Evolutionary conservation across 2,888 invertebrate species (phyloP), one percentile per base, ranked within the genome.

Genomic region (Corbicula japonica): DNA sequence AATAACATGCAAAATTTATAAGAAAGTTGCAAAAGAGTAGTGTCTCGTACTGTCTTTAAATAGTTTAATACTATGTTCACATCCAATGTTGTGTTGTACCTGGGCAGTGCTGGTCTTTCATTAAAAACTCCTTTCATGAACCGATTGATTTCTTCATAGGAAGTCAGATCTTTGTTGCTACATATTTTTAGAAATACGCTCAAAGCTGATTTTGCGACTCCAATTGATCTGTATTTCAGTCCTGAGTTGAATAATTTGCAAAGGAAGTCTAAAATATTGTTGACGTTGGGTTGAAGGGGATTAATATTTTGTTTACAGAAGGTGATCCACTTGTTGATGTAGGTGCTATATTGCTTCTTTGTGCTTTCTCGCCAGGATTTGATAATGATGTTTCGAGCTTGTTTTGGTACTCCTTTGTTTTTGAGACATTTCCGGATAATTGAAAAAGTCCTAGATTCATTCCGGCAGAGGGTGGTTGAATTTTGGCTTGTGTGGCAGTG

Each of bases 1-100:
- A n/a, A n/a, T n/a, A n/a, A n/a, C n/a, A n/a, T n/a, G n/a, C n/a
- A n/a, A n/a, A n/a, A n/a, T n/a, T n/a, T n/a, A n/a, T n/a, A n/a
- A n/a, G 32, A 15, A 41, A 28, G 10, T 12, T 10, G n/a, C n/a
- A n/a, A n/a, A n/a, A n/a, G n/a, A n/a, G n/a, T n/a, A n/a, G n/a
- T n/a, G n/a, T n/a, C n/a, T n/a, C n/a, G n/a, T n/a, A n/a, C n/a
- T n/a, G n/a, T n/a, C n/a, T n/a, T 15, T 54, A 21, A n/a, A 52
- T 69, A 68, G 15, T 23, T 32, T 48, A 82, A 62, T 12, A 82
- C 75, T 18, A 69, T 26, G 44, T 71, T 26, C 23, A 77, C 78
- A 60, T 78, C 72, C 78, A 77, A 82, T 1, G 68, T 82, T 4
- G 35, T 21, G 23, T 38, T 56, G 34, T 66, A 71, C 54, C 58